These are phyloP conservation scores for Harpegnathos saltator DNA, from an alignment of 1,140 invertebrate species.

Conservation along the genomic window DNA sequence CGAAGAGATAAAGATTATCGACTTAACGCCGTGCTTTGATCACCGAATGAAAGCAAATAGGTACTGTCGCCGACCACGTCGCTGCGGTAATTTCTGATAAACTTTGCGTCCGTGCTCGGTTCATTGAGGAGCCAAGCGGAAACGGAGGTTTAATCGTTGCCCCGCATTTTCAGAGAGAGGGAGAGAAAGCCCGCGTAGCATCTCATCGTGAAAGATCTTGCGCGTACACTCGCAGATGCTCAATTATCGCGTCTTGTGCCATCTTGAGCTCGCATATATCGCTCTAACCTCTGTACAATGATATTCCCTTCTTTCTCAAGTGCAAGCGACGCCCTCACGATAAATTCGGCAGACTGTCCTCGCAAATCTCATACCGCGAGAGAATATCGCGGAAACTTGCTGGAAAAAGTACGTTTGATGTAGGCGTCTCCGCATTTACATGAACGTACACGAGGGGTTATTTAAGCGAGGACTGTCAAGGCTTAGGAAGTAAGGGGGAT, in stretches of 20 bases:
- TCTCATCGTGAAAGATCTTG: background rate
- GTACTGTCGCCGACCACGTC: constrained; percentile 57
- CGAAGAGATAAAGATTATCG: constrained; percentile 68
- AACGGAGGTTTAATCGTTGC: constrained; percentile 4
- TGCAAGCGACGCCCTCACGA: background rate
- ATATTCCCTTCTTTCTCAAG: background rate
- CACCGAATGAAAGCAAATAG: constrained; percentile 71
- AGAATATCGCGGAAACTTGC: constrained; percentile 15
- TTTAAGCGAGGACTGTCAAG: constrained; percentile 48
- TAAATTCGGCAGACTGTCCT: background rate
- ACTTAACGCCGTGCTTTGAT: constrained; percentile 72
- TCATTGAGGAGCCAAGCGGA: background rate
- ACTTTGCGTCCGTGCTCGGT: background rate
- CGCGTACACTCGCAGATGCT: background rate
- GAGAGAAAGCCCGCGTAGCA: too few species aligned
- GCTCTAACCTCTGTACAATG: background rate
- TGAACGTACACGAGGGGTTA: constrained; percentile 32
- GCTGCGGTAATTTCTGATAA: constrained; percentile 67
- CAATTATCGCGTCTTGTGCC: background rate
- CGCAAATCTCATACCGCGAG: constrained; percentile 9
- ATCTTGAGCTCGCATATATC: background rate
- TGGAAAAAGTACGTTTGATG: constrained; percentile 39
- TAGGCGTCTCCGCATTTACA: constrained; percentile 11
- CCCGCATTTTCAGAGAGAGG: background rate
- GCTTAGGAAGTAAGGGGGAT: too few species aligned